Evolutionary conservation across 2,888 invertebrate species (phyloP).

Genomic region (Endotricha flammealis): DNA sequence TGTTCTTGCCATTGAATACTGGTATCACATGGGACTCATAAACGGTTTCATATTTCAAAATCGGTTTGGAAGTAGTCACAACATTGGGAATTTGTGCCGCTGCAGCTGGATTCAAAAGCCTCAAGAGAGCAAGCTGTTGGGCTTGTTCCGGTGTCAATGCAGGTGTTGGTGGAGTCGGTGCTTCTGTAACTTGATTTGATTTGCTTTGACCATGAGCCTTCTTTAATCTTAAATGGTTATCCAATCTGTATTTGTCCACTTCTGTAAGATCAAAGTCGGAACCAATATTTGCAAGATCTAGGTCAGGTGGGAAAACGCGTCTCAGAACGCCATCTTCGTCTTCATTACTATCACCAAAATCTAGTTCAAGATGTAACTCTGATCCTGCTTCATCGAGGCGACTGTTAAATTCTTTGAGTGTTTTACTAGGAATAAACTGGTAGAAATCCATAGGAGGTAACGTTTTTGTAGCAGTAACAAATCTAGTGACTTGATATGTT

Average conservation of each 20-base stretch:
- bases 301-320: constrained; percentile 80
- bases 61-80: constrained; percentile 87
- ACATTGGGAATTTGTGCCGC: constrained; percentile 83
- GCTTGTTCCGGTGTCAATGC: constrained; percentile 83
- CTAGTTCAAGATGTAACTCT: constrained; percentile 89
- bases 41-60: constrained; percentile 86
- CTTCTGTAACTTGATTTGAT: constrained; percentile 70
- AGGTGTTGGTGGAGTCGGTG: constrained; percentile 66
- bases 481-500: constrained; percentile 90
- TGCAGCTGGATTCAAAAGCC: constrained; percentile 83
- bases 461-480: constrained; percentile 94
- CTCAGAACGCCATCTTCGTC: constrained; percentile 71
- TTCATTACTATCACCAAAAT: constrained; percentile 89
- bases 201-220: constrained; percentile 69
- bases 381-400: constrained; percentile 93
- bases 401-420: constrained; percentile 92
- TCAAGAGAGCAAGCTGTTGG: constrained; percentile 85
- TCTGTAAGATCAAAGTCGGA: constrained; percentile 84
- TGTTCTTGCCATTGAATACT: constrained; percentile 85
- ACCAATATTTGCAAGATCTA: constrained; percentile 85
- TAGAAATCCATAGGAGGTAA: constrained; percentile 91
- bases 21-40: constrained; percentile 91
- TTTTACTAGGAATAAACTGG: constrained; percentile 91
- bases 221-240: constrained; percentile 71
- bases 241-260: constrained; percentile 81